Evolutionary conservation across 2,888 invertebrate genomes (phyloP).

Genomic region (Phania funesta): DNA sequence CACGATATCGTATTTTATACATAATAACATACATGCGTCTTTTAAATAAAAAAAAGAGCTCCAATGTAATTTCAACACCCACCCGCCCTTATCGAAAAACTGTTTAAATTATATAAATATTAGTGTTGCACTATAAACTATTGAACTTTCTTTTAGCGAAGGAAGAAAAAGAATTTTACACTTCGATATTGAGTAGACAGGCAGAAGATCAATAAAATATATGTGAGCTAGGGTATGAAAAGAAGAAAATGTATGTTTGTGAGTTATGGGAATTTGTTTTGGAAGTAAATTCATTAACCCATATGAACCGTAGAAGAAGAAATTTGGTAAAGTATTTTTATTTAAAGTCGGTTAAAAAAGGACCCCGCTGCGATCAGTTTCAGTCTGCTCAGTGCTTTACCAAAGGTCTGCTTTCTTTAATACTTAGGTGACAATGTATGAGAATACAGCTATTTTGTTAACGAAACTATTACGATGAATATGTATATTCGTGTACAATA

Average conservation of each 20-base stretch:
- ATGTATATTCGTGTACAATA: no score
- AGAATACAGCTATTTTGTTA: no score
- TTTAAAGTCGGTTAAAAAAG: no score
- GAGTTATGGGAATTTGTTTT: slow-evolving; percentile 14
- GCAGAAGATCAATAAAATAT: slow-evolving; percentile 44
- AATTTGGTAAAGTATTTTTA: not conserved
- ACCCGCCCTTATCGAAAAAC: no score
- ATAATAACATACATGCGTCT: not conserved
- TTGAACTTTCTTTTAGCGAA: slow-evolving; percentile 57
- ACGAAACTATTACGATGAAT: no score
- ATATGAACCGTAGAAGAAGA: not conserved
- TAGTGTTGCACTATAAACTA: slow-evolving; percentile 64
- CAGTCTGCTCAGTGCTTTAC: no score
- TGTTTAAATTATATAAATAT: slow-evolving; percentile 34
- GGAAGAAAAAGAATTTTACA: not conserved
- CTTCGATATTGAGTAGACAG: slow-evolving; percentile 25
- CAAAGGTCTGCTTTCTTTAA: no score
- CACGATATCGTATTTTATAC: no score
- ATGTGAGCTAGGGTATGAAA: not conserved
- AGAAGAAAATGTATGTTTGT: not conserved
- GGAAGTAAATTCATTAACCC: slow-evolving; percentile 31
- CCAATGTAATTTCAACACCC: no score
- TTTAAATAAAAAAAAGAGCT: no score
- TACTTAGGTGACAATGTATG: no score
- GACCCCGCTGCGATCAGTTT: no score